These are phyloP conservation scores for Fregetta grallaria DNA, from an alignment of 2,113 vertebrate genomes.

Conservation along the genomic window DNA sequence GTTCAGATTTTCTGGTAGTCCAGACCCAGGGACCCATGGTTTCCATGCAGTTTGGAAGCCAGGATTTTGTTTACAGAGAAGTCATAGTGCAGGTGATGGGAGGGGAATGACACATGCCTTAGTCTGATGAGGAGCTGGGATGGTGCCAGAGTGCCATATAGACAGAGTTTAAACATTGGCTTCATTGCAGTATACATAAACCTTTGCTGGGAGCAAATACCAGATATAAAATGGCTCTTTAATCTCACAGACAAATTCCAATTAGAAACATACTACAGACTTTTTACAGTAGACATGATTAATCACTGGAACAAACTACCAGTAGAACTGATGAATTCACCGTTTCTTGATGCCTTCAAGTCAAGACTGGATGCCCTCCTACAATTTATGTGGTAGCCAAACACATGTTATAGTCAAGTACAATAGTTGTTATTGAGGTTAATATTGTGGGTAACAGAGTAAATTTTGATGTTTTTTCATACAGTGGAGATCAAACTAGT, in stretches of 20 bases:
- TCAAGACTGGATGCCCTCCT: not conserved
- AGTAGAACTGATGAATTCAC: constrained; percentile 3
- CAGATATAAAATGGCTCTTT: constrained; percentile 13
- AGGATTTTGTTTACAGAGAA: not conserved
- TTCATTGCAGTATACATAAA: constrained; percentile 29
- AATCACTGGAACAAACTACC: constrained; percentile 33
- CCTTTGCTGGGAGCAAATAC: constrained; percentile 8
- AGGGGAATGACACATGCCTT: not conserved
- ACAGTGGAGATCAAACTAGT: not conserved
- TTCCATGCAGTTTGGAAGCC: not conserved
- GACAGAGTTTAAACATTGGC: not conserved
- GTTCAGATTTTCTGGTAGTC: not conserved
- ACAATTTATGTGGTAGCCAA: not conserved
- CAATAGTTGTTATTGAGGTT: not conserved
- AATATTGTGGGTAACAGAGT: not conserved
- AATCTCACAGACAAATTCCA: constrained; percentile 44
- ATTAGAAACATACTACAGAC: constrained; percentile 32
- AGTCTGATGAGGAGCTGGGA: not conserved
- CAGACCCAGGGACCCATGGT: not conserved
- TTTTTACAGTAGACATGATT: not conserved
- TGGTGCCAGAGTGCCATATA: not conserved
- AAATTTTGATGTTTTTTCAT: not conserved
- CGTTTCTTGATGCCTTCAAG: not conserved
- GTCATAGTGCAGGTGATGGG: not conserved
- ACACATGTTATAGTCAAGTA: not conserved